Percentiles rank a stretch among this genome's conserved stretches.
Conservation (phyloP, 2,797 vertebrate species). For the Urophycis tenuis region DNA sequence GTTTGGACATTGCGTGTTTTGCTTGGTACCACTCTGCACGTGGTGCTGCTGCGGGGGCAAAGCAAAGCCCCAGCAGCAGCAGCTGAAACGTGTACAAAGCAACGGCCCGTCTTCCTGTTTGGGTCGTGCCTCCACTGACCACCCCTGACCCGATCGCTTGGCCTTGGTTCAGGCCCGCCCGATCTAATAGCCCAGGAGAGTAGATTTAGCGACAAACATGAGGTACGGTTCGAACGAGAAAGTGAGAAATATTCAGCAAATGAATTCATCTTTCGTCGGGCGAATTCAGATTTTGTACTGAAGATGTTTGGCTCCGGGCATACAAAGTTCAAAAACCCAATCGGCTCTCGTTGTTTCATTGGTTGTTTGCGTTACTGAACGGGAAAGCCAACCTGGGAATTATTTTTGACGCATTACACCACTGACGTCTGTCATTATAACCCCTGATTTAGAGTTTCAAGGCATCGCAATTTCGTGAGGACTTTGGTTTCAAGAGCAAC, state of each 20-base stretch:
- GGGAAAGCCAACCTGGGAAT: background rate
- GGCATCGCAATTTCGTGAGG: slow-evolving; percentile 35
- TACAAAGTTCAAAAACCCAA: background rate
- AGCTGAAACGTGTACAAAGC: background rate
- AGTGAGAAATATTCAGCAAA: background rate
- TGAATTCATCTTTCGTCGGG: background rate
- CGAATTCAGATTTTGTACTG: background rate
- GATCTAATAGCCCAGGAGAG: background rate
- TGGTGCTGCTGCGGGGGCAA: background rate
- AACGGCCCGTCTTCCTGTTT: background rate
- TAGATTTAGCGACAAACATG: background rate
- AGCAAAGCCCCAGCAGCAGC: background rate
- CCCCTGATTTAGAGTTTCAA: background rate
- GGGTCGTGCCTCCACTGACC: background rate
- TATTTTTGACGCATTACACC: background rate
- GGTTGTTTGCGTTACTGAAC: background rate
- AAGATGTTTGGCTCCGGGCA: background rate
- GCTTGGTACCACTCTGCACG: background rate
- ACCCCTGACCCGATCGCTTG: background rate
- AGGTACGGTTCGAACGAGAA: background rate
- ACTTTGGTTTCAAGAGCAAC: slow-evolving; percentile 63
- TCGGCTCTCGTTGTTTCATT: background rate
- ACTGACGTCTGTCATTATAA: background rate
- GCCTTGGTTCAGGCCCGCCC: background rate
- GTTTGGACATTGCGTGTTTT: background rate